These are phyloP conservation scores for Thalassaphorura encarpata DNA, from an alignment of 1,140 invertebrate genomes.

Conservation along the genomic window DNA sequence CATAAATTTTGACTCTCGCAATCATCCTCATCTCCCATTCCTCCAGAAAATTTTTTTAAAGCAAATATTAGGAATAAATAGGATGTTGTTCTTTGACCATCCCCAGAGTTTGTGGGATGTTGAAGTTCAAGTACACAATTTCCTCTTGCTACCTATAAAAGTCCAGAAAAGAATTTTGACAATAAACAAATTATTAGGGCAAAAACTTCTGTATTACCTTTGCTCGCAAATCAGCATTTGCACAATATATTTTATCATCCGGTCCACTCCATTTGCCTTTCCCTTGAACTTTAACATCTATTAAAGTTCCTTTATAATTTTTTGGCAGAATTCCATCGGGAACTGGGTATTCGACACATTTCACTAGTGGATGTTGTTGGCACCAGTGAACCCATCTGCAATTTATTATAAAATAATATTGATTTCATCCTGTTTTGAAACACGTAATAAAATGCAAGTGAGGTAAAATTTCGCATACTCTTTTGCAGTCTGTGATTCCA, in stretches of 20 bases:
- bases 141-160: conserved; percentile 38
- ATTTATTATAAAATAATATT: too few relatives aligned
- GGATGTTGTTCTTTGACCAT: conserved; percentile 15
- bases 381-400: conserved; percentile 27
- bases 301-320: conserved; percentile 23
- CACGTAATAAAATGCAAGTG: too few relatives aligned
- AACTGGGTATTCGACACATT: conserved; percentile 23
- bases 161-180: background rate
- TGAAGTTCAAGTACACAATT: conserved; percentile 39
- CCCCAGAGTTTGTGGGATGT: conserved; percentile 18
- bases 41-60: conserved; percentile 44
- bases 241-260: conserved; percentile 31
- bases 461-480: too few relatives aligned
- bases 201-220: conserved; percentile 9
- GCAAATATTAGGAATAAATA: conserved; percentile 40
- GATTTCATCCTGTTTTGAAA: too few relatives aligned
- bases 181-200: background rate
- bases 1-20: conserved; percentile 38
- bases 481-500: too few relatives aligned
- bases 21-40: conserved; percentile 45
- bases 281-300: conserved; percentile 32
- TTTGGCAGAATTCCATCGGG: conserved; percentile 26
- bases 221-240: conserved; percentile 21
- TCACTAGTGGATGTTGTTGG: conserved; percentile 15
- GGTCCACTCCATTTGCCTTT: conserved; percentile 15